Evolutionary conservation across 2,888 invertebrate genomes (phyloP).

Genomic region (Diachrysia chrysitis): DNA sequence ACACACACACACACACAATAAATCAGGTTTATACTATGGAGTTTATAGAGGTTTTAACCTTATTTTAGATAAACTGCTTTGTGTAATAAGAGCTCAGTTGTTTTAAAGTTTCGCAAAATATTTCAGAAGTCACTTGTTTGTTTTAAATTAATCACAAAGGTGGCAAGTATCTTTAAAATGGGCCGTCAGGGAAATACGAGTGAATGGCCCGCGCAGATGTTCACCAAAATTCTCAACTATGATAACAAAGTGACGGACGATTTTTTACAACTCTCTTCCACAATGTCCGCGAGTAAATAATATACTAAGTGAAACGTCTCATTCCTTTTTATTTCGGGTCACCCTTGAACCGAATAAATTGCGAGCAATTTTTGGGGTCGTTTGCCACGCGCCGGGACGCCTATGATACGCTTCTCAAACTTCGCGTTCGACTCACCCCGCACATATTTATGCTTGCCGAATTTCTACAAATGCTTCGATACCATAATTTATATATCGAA

Average conservation of each 20-base stretch:
- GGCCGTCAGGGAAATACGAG: conserved; percentile 64
- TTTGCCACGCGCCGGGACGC: conserved; percentile 82
- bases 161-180: conserved; percentile 63
- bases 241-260: conserved; percentile 59
- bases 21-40: too few relatives aligned
- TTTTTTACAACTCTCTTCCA: conserved; percentile 67
- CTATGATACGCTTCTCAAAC: conserved; percentile 80
- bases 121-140: conserved; percentile 39
- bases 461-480: conserved; percentile 71
- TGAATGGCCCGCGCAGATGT: conserved; percentile 54
- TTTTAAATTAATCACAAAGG: conserved; percentile 60
- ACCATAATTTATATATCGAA: conserved; percentile 62
- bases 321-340: conserved; percentile 83
- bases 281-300: conserved; percentile 78
- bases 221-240: conserved; percentile 52
- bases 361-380: conserved; percentile 84
- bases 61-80: too few relatives aligned
- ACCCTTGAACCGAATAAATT: conserved; percentile 86
- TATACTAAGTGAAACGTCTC: conserved; percentile 84
- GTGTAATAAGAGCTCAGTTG: too few relatives aligned
- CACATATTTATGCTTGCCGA: conserved; percentile 62
- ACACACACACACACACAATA: too few relatives aligned
- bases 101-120: too few relatives aligned
- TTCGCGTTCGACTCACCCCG: conserved; percentile 67
- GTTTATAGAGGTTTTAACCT: too few relatives aligned